phyloP scores from a whole-genome alignment of 2,113 vertebrate species.

The Gambusia affinis region DNA sequence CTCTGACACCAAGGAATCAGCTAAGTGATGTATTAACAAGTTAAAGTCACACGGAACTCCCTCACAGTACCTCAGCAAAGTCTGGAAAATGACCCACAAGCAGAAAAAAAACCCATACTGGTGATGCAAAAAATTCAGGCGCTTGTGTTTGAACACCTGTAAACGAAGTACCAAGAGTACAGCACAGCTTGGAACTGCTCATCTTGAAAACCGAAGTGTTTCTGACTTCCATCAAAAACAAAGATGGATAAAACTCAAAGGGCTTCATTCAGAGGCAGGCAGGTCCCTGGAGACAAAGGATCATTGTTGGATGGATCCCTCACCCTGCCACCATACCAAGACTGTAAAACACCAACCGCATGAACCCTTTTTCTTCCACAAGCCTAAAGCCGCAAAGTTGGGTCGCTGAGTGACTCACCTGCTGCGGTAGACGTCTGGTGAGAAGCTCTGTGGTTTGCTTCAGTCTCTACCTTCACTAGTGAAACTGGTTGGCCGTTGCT shows the following conservation, averaged over 20 bases:
- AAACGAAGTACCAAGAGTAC: background rate
- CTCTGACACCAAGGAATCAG: slow-evolving; percentile 21
- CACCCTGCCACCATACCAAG: slow-evolving; percentile 1
- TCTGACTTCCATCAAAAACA: slow-evolving; percentile 29
- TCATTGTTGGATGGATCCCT: slow-evolving; percentile 55
- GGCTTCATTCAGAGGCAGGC: slow-evolving; percentile 50
- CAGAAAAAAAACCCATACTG: background rate
- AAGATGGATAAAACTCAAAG: slow-evolving; percentile 51
- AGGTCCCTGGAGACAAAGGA: slow-evolving; percentile 60
- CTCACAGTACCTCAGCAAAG: background rate
- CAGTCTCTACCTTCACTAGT: slow-evolving; percentile 34
- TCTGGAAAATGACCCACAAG: background rate
- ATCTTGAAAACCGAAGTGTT: background rate
- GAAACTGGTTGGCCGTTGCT: slow-evolving; percentile 27
- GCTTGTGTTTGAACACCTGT: background rate
- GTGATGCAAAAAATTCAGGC: background rate
- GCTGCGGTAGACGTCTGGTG: slow-evolving; percentile 13
- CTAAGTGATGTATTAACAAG: slow-evolving; percentile 59
- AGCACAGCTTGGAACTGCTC: background rate
- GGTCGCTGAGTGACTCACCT: slow-evolving; percentile 32
- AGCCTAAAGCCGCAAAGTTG: background rate
- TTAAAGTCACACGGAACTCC: slow-evolving; percentile 12
- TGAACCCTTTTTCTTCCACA: fast-evolving
- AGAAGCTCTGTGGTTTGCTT: background rate
- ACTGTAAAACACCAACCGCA: background rate